Evolutionary conservation across 64 coral and sea anemone species (phyloP), one percentile per base, ranked within the genome.

Genomic region (Montipora efflorescens): DNA sequence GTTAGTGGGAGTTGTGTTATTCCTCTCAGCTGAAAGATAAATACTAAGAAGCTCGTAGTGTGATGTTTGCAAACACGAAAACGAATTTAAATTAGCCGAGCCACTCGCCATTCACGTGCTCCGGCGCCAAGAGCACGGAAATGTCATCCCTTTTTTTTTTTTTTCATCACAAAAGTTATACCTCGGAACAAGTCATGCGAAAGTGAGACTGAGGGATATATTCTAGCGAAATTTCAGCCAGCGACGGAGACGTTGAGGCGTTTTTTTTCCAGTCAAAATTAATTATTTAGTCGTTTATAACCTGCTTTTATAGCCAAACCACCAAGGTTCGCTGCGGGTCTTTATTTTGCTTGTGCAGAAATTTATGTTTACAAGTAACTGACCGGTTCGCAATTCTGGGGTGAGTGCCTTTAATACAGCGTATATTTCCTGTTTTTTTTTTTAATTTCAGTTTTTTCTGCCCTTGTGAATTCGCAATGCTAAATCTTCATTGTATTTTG

Each of bases 31-130:
- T 57, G 7, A 25, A 23, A 49, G n/a, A 23, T 58, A 21, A 57
- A 80, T 59, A 1, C 51, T 23, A 80, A 59, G 25, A n/a, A 80
- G 49, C n/a, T 23, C 6, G 8, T 12, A 58, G 14, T 8, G 78
- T 58, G 57, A 67, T 67, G 81, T 83, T 19, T 47, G 81, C 82
- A 71, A 72, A 71, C 61, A 49, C 64, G 25, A n/a, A 49, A 10
- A 48, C 46, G 82, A 86, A 86, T 86, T 86, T 86, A 3, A 86
- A 86, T 71, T 5, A 86, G 62, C 45, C 11, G 3, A 2, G 6
- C 59, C 82, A 86, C n/a, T 86, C 82, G 47, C 44, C 13, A 8
- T 49, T n/a, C 82, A 86, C 82, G 82, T 86, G 82, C 43, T 11
- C 43, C 10, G 5, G 21, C 16, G 9, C 67, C 7, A 71, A 48